Percentiles rank a stretch among this genome's conserved stretches.
Evolutionary conservation across 2,888 invertebrate genomes (phyloP).

Genomic region (Trissolcus japonicus): DNA sequence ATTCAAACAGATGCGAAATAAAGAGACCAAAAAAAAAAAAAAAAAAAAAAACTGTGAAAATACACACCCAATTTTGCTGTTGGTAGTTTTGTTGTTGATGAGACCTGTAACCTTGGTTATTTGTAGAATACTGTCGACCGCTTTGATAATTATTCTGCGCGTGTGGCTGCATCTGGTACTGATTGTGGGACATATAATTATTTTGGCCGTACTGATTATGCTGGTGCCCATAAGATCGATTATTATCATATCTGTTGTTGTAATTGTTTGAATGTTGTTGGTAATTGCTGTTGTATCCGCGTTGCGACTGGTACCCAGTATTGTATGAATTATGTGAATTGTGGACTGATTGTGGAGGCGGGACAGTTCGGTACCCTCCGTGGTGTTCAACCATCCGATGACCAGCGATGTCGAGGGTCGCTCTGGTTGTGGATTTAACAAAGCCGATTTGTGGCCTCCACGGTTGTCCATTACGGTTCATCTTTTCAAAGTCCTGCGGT

Average conservation of each 20-base stretch:
- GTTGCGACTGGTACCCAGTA: slow-evolving; percentile 21
- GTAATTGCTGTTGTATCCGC: slow-evolving; percentile 5
- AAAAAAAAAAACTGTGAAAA: slow-evolving; percentile 1
- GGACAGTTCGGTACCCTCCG: slow-evolving; percentile 66
- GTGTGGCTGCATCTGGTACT: slow-evolving; percentile 6
- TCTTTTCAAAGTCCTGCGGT: slow-evolving; percentile 84
- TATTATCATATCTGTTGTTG: slow-evolving; percentile 16
- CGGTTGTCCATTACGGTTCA: slow-evolving; percentile 76
- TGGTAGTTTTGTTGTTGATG: slow-evolving; percentile 15
- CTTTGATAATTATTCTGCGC: slow-evolving; percentile 27
- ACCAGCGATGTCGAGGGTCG: slow-evolving; percentile 82
- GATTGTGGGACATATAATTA: slow-evolving; percentile 14
- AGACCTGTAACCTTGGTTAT: slow-evolving; percentile 27
- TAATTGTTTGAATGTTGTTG: slow-evolving; percentile 6
- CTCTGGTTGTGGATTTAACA: slow-evolving; percentile 81
- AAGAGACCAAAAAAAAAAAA: no score
- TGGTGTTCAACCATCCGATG: slow-evolving; percentile 83
- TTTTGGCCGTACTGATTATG: background rate
- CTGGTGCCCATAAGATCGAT: slow-evolving; percentile 9
- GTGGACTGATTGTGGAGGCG: slow-evolving; percentile 64
- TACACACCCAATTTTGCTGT: slow-evolving; percentile 28
- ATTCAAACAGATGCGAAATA: background rate
- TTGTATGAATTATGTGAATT: slow-evolving; percentile 19
- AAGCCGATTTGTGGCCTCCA: slow-evolving; percentile 90
- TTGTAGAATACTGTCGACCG: slow-evolving; percentile 22